phyloP scores from a whole-genome alignment of 2,888 invertebrate genomes.

The Eremobia ochroleuca region DNA sequence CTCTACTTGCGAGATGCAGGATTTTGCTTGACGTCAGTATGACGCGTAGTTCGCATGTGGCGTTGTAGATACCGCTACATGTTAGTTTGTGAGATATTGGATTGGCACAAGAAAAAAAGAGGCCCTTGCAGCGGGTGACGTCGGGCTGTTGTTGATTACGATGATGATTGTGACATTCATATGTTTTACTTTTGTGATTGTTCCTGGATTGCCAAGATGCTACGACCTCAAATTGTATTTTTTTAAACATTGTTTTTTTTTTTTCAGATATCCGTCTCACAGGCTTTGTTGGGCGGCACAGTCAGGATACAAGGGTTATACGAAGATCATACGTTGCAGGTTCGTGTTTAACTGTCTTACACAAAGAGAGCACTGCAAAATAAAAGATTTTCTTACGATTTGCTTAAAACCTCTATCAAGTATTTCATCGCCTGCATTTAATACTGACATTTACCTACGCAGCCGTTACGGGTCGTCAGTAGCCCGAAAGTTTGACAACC shows the following conservation, averaged over 20 bases:
- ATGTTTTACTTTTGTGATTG: background rate
- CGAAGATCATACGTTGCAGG: slow-evolving; percentile 97
- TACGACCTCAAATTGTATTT: background rate
- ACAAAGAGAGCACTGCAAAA: background rate
- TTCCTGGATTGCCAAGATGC: background rate
- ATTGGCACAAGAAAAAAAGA: too few species aligned
- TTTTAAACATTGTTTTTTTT: slow-evolving; percentile 11
- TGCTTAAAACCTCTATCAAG: background rate
- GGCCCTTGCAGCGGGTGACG: too few species aligned
- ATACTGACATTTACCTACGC: background rate
- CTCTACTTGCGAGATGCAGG: too few species aligned
- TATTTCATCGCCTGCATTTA: background rate
- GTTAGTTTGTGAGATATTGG: background rate
- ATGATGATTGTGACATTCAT: background rate
- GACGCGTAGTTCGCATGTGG: too few species aligned
- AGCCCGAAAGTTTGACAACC: too few species aligned
- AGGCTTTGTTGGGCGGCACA: slow-evolving; percentile 98
- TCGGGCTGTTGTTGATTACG: too few species aligned
- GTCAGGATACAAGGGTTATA: slow-evolving; percentile 98
- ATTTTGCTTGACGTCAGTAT: too few species aligned
- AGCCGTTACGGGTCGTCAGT: too few species aligned
- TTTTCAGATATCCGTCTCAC: slow-evolving; percentile 95
- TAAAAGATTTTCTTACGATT: background rate
- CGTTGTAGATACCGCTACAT: too few species aligned
- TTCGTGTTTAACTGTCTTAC: slow-evolving; percentile 70